Evolutionary conservation across 2,797 vertebrate species (phyloP).

Genomic region (Siniperca undulata): DNA sequence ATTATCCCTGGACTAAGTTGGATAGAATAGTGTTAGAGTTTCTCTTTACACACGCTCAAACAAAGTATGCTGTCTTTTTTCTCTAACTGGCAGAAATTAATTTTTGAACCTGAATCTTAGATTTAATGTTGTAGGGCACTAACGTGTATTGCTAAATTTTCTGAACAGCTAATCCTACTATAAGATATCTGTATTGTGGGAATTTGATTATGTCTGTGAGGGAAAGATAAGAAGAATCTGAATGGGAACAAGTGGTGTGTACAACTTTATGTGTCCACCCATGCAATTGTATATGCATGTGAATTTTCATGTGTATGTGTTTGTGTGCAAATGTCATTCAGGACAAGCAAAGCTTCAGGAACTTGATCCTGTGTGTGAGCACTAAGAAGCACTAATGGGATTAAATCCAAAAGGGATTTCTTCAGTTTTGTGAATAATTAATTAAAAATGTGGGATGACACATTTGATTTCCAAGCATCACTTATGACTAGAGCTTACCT

Average conservation of each 20-base stretch:
- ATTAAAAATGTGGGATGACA: slow-evolving; percentile 53
- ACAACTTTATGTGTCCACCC: neutral
- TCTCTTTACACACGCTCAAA: slow-evolving; percentile 1
- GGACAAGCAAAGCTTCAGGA: slow-evolving; percentile 21
- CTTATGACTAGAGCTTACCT: slow-evolving; percentile 26
- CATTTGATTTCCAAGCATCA: slow-evolving; percentile 53
- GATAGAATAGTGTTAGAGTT: neutral
- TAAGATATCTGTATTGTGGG: too few species aligned
- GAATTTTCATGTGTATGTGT: neutral
- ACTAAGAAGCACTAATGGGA: slow-evolving; percentile 30
- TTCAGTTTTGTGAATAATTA: slow-evolving; percentile 59
- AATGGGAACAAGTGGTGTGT: too few species aligned
- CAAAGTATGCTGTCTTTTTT: neutral
- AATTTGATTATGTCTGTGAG: too few species aligned
- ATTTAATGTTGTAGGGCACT: slow-evolving; percentile 13
- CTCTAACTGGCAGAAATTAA: slow-evolving; percentile 36
- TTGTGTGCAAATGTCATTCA: slow-evolving; percentile 28
- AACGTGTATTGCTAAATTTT: slow-evolving; percentile 20
- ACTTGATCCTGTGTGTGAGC: slow-evolving; percentile 26
- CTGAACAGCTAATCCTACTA: too few species aligned
- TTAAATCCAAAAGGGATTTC: slow-evolving; percentile 49
- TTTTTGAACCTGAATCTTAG: slow-evolving; percentile 35
- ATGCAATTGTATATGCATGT: slow-evolving; percentile 1
- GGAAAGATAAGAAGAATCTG: too few species aligned
- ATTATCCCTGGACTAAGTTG: slow-evolving; percentile 3